phyloP scores from a whole-genome alignment of 2,888 invertebrate species.

The Thereva unica region DNA sequence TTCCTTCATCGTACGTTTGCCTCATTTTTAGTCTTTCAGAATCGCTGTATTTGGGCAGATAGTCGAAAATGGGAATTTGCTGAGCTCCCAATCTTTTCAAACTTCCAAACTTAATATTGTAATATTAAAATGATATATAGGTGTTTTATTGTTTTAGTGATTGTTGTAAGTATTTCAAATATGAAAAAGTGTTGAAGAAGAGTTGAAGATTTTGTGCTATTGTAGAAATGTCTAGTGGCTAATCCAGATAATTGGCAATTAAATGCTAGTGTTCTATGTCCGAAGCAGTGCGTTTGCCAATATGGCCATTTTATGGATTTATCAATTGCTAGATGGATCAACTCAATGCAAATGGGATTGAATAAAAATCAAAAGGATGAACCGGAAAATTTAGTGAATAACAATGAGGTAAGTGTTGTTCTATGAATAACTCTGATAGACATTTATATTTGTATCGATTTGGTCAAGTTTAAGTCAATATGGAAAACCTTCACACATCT shows the following conservation, averaged over 20 bases:
- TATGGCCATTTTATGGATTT: constrained; percentile 62
- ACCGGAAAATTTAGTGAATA: constrained; percentile 45
- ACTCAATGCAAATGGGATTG: constrained; percentile 47
- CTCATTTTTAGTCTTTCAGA: not conserved
- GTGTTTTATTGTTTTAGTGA: constrained; percentile 18
- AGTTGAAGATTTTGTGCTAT: not conserved
- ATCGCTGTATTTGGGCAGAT: too few relatives aligned
- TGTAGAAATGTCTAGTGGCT: constrained; percentile 29
- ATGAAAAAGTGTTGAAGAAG: not conserved
- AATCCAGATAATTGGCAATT: constrained; percentile 44
- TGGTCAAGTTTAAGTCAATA: not conserved
- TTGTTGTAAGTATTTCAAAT: constrained; percentile 25
- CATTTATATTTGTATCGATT: not conserved
- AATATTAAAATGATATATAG: constrained; percentile 14
- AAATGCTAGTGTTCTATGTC: constrained; percentile 54
- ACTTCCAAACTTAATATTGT: not conserved
- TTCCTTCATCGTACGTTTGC: constrained; percentile 35
- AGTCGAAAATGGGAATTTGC: too few relatives aligned
- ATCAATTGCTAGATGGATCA: constrained; percentile 62
- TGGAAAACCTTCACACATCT: too few relatives aligned
- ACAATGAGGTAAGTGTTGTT: constrained; percentile 44
- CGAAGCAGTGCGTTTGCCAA: constrained; percentile 62
- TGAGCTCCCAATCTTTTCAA: not conserved
- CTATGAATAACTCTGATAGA: not conserved
- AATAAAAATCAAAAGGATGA: constrained; percentile 37